These are phyloP conservation scores for Adela reaumurella DNA, from an alignment of 2,888 invertebrate genomes.

Conservation along the genomic window DNA sequence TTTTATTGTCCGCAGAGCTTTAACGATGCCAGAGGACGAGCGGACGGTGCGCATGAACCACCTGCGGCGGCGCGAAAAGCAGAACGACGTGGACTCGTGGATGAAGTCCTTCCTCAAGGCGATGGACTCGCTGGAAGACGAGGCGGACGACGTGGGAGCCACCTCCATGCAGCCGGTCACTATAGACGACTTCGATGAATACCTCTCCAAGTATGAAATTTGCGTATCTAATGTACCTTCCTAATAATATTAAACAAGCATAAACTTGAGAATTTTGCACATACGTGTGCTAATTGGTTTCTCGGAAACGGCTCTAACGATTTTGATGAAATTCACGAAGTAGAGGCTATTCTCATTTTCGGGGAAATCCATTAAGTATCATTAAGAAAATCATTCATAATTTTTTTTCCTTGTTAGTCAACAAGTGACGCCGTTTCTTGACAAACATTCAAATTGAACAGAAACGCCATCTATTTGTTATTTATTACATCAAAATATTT, in stretches of 20 bases:
- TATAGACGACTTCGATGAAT: slow-evolving; percentile 87
- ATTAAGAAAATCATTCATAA: no score
- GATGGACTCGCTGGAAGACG: slow-evolving; percentile 80
- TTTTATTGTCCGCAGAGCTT: slow-evolving; percentile 61
- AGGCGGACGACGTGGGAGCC: slow-evolving; percentile 77
- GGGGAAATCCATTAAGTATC: no score
- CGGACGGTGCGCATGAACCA: slow-evolving; percentile 83
- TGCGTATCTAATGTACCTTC: slow-evolving; percentile 23
- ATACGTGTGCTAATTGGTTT: no score
- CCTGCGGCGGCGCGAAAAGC: slow-evolving; percentile 72
- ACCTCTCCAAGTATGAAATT: slow-evolving; percentile 82
- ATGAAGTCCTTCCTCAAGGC: slow-evolving; percentile 84
- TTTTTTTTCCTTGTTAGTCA: no score
- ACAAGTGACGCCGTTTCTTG: no score
- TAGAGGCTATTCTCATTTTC: no score
- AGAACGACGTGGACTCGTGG: slow-evolving; percentile 85
- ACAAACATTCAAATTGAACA: no score
- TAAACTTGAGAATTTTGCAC: no score
- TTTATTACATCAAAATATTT: no score
- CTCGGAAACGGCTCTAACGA: no score
- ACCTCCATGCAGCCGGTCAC: slow-evolving; percentile 88
- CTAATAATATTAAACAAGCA: slow-evolving; percentile 1
- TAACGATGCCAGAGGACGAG: slow-evolving; percentile 90
- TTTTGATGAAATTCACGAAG: no score
- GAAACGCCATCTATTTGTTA: no score